Base-by-base conservation (phyloP, 2,797 vertebrate genomes). In the Hydrophis major region DNA sequence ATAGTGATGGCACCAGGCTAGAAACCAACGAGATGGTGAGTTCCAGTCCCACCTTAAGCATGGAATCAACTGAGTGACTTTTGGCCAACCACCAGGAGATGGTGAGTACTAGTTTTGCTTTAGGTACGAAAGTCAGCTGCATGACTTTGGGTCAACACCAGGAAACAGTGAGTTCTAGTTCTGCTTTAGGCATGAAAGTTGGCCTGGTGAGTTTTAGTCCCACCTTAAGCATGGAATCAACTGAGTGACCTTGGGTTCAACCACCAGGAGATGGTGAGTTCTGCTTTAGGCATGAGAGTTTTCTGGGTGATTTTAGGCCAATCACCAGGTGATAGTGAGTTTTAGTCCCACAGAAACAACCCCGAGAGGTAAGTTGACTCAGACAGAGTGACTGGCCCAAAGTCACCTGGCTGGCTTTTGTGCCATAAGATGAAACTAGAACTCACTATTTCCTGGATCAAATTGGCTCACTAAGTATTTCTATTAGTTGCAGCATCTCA, bases 171-270 rank as follows among this genome's bases (percentile, higher is more conserved):
- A 66, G 28, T 66, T 66, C 12, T 66, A n/a, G 63, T 66, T 14
- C 0, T 1, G 1, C 12, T 14, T n/a, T 66, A n/a, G 11, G 28
- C 12, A n/a, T 0, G 4, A 66, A n/a, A 66, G 28, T 66, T 7
- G 47, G 47, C 4, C 47, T 47, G 47, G 47, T 47, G 4, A 47
- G 47, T 47, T 47, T 47, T 47, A 5, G 47, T 47, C 47, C 47
- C 4, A 47, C 47, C 47, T 47, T 47, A 47, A 47, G 47, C 47
- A 47, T 47, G 47, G 47, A 47, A 47, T 47, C 47, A 47, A 47
- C 47, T 47, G 47, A 47, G 47, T 63, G 61, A 63, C 60, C 27
- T 61, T 61, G 60, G 8, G 25, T 37, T 37, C 60, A 61, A 61
- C 3, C 63, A 66, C 28, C 63, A 66, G 63, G 28, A 66, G 28